Conservation (phyloP, 2,888 invertebrate genomes). For the Euzophera pinguis region DNA sequence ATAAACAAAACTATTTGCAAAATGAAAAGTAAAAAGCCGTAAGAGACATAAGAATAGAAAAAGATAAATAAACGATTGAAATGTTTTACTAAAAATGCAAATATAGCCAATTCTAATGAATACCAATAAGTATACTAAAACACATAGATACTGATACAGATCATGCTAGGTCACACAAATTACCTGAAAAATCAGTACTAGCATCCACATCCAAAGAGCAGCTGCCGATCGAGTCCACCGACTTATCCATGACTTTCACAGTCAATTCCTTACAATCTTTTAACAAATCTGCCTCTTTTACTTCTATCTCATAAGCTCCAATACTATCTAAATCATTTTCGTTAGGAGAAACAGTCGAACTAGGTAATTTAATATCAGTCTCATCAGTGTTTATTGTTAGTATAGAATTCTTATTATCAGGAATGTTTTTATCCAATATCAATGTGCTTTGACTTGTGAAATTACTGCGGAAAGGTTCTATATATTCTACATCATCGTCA, state of each 20-base stretch:
- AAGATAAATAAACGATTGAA: too few relatives aligned
- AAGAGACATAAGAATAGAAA: too few relatives aligned
- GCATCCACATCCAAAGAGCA: conserved; percentile 92
- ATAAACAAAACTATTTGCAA: too few relatives aligned
- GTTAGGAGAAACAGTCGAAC: conserved; percentile 68
- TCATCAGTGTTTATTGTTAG: conserved; percentile 69
- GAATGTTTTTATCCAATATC: conserved; percentile 62
- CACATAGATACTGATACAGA: background rate
- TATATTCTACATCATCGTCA: conserved; percentile 73
- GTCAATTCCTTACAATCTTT: conserved; percentile 59
- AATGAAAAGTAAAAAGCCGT: too few relatives aligned
- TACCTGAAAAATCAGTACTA: conserved; percentile 87
- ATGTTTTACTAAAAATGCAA: too few relatives aligned
- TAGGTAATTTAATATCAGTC: conserved; percentile 67
- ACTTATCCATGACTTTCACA: conserved; percentile 84
- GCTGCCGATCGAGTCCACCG: conserved; percentile 91
- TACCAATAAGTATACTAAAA: too few relatives aligned
- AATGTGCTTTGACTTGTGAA: conserved; percentile 74
- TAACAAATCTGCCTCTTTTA: conserved; percentile 64
- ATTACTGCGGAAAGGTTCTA: conserved; percentile 72
- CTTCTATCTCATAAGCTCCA: conserved; percentile 70
- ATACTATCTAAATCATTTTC: conserved; percentile 65
- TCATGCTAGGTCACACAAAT: conserved; percentile 26
- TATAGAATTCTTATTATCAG: conserved; percentile 55
- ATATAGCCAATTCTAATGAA: too few relatives aligned